Percentiles rank a stretch among this genome's conserved stretches.
phyloP scores from a whole-genome alignment of 2,888 invertebrate genomes.

The Leptopterna dolabrata region DNA sequence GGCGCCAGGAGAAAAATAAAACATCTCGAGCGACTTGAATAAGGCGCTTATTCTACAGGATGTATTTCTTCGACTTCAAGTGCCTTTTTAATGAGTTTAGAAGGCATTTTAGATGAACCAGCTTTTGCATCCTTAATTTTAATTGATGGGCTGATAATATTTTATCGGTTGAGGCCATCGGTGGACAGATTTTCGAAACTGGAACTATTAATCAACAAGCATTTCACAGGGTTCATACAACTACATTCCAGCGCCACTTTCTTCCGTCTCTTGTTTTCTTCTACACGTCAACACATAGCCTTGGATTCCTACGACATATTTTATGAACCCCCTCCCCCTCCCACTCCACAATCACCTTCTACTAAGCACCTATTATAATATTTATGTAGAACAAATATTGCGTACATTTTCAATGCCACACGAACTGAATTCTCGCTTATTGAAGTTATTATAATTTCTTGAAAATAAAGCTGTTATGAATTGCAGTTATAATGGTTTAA shows the following conservation, averaged over 20 bases:
- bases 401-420: no score
- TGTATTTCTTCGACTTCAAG: not conserved
- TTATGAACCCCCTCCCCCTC: no score
- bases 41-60: not conserved
- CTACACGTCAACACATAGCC: not conserved
- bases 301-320: no score
- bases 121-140: slow-evolving; percentile 28
- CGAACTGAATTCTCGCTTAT: no score
- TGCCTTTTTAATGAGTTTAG: not conserved
- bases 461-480: no score
- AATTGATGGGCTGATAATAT: slow-evolving; percentile 14
- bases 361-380: no score
- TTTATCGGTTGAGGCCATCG: slow-evolving; percentile 16
- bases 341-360: no score
- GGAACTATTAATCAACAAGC: slow-evolving; percentile 4
- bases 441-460: no score
- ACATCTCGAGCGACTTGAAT: not conserved
- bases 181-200: not conserved
- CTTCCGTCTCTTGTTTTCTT: not conserved
- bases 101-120: not conserved
- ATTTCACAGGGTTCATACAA: not conserved
- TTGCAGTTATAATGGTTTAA: no score
- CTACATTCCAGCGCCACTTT: not conserved
- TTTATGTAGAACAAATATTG: no score
- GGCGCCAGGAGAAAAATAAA: slow-evolving; percentile 28